These are phyloP conservation scores for Mola mola DNA, from an alignment of 2,113 vertebrate species.

Conservation along the genomic window DNA sequence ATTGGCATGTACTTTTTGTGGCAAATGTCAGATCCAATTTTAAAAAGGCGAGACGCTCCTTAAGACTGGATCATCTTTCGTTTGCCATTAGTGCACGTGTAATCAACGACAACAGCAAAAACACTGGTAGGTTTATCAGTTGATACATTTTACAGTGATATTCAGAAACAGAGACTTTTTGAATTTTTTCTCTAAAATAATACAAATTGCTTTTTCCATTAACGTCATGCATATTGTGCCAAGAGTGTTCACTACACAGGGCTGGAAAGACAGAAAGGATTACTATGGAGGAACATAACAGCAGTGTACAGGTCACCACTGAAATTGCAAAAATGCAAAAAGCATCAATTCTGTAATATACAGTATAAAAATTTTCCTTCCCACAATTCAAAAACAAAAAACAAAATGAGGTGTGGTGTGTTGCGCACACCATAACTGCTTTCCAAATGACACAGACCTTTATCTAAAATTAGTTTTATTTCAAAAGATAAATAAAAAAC, in stretches of 20 bases:
- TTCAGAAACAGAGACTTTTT: conserved; percentile 6
- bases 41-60: neutral
- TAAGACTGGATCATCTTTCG: neutral
- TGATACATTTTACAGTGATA: conserved; percentile 9
- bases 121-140: conserved; percentile 15
- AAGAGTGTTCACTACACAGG: conserved; percentile 4
- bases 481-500: conserved; percentile 74
- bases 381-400: conserved; percentile 36
- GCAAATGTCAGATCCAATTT: neutral
- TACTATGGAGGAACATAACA: conserved; percentile 25
- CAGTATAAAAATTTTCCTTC: conserved; percentile 46
- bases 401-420: conserved; percentile 10
- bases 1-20: neutral
- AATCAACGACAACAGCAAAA: conserved; percentile 5
- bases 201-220: conserved; percentile 1
- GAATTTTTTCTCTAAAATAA: conserved; percentile 1
- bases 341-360: conserved; percentile 67
- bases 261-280: conserved; percentile 27
- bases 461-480: conserved; percentile 73
- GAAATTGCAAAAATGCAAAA: conserved; percentile 36
- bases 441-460: conserved; percentile 63
- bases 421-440: conserved; percentile 37
- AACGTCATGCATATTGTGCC: conserved; percentile 9
- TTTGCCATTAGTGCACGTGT: conserved; percentile 6
- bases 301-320: conserved; percentile 11